A percentile compares a stretch with the other conserved stretches of the same genome.
phyloP scores from a whole-genome alignment of 2,797 vertebrate species.

The Poecilia velifera region DNA sequence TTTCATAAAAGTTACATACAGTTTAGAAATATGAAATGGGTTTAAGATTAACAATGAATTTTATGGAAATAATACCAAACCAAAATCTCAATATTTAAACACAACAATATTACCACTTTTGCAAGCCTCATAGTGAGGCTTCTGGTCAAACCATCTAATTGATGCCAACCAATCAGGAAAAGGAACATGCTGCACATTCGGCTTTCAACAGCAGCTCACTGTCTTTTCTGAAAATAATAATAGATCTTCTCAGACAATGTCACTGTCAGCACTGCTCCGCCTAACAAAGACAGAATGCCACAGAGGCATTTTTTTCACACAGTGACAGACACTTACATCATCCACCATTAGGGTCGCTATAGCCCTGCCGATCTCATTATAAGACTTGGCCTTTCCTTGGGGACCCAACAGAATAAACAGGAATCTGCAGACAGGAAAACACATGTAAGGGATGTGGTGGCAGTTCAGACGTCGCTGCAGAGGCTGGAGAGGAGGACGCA shows the following conservation, averaged over 20 bases:
- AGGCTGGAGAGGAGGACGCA: neutral
- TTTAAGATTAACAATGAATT: neutral
- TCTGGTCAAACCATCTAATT: neutral
- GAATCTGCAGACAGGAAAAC: slow-evolving; percentile 70
- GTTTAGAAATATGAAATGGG: neutral
- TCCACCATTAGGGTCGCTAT: slow-evolving; percentile 98
- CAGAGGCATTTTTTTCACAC: slow-evolving; percentile 6
- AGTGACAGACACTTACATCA: slow-evolving; percentile 83
- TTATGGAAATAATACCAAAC: neutral
- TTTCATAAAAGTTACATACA: too few relatives aligned
- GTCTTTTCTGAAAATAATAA: neutral
- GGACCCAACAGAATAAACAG: slow-evolving; percentile 82
- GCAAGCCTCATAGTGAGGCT: neutral
- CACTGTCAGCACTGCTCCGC: neutral
- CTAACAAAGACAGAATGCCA: neutral
- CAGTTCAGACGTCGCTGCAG: neutral
- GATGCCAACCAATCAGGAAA: neutral
- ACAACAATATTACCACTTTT: neutral
- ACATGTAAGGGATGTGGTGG: slow-evolving; percentile 8
- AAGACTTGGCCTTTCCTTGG: slow-evolving; percentile 95
- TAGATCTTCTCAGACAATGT: neutral
- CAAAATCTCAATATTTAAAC: neutral
- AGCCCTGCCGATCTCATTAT: slow-evolving; percentile 96
- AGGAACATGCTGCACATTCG: neutral
- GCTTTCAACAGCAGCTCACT: neutral